Evolutionary conservation across 2,888 invertebrate genomes (phyloP).

Genomic region (Chymomyza fuscimana): DNA sequence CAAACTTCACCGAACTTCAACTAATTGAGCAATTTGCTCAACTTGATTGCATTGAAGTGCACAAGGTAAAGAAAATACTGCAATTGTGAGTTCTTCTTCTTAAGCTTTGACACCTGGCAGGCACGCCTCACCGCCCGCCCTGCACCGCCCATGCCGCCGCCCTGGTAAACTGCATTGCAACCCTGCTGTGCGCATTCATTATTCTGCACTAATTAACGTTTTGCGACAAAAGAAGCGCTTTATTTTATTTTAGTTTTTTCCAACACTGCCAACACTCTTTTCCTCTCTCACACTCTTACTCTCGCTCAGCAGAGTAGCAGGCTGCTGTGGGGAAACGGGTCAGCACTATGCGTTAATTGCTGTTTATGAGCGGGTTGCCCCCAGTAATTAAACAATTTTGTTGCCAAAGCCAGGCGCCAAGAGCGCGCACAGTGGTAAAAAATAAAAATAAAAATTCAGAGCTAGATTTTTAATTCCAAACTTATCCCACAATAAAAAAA

Average conservation of each 20-base stretch:
- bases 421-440: neutral
- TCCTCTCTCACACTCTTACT: neutral
- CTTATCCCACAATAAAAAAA: no score
- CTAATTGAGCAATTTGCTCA: conserved; percentile 48
- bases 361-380: conserved; percentile 64
- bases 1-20: conserved; percentile 14
- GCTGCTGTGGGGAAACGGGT: conserved; percentile 6
- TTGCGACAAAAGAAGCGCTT: conserved; percentile 64
- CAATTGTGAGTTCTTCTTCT: neutral
- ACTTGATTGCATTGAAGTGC: conserved; percentile 38
- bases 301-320: neutral
- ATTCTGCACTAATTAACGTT: conserved; percentile 69
- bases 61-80: conserved; percentile 24
- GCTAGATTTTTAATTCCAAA: no score
- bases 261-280: conserved; percentile 11
- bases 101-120: neutral
- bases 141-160: neutral
- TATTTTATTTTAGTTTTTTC: conserved; percentile 46
- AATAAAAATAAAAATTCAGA: no score
- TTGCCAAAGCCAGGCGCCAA: conserved; percentile 17
- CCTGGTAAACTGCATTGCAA: neutral
- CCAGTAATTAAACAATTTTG: conserved; percentile 61
- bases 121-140: neutral
- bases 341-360: conserved; percentile 54
- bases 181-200: conserved; percentile 47